A percentile compares a stretch with the other conserved stretches of the same genome.
Evolutionary conservation across 2,113 vertebrate species (phyloP).

Genomic region (Henicopernis longicauda): DNA sequence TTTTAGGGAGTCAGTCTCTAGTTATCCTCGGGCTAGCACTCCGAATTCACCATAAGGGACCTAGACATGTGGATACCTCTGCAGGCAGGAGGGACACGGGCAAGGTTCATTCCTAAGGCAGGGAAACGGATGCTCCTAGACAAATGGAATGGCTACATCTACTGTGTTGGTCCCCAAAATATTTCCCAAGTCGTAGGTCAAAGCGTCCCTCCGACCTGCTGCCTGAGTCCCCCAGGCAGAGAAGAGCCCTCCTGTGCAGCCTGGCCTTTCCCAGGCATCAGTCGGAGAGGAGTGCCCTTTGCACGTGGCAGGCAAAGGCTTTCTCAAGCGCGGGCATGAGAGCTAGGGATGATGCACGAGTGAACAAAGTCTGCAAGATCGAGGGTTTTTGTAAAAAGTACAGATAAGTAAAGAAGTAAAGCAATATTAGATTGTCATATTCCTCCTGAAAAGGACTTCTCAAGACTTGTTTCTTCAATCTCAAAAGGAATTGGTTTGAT

Average conservation of each 20-base stretch:
- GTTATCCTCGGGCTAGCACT: not conserved
- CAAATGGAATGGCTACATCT: not conserved
- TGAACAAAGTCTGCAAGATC: not conserved
- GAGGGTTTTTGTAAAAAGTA: not conserved
- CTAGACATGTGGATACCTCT: not conserved
- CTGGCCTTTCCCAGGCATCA: not conserved
- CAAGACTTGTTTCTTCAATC: not conserved
- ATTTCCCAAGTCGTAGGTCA: not conserved
- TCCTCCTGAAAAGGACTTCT: not conserved
- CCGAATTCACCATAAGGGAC: not conserved
- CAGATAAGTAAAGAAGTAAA: not conserved
- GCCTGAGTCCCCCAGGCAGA: not conserved
- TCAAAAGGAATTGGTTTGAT: not conserved
- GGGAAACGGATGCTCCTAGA: not conserved
- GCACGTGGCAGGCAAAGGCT: rapidly evolving
- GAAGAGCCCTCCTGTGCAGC: not conserved
- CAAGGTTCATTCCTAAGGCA: not conserved
- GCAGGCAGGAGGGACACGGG: not conserved
- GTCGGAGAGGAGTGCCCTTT: not conserved
- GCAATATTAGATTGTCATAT: not conserved
- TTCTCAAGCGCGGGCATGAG: not conserved
- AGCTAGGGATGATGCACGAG: not conserved
- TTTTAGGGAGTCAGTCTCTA: not conserved
- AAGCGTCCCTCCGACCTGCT: not conserved
- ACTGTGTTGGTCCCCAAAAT: not conserved